A percentile compares a stretch with the other conserved stretches of the same genome.
These are phyloP conservation scores for Microcebus lehilahytsara DNA, from an alignment of 2,113 vertebrate genomes.

Conservation along the genomic window DNA sequence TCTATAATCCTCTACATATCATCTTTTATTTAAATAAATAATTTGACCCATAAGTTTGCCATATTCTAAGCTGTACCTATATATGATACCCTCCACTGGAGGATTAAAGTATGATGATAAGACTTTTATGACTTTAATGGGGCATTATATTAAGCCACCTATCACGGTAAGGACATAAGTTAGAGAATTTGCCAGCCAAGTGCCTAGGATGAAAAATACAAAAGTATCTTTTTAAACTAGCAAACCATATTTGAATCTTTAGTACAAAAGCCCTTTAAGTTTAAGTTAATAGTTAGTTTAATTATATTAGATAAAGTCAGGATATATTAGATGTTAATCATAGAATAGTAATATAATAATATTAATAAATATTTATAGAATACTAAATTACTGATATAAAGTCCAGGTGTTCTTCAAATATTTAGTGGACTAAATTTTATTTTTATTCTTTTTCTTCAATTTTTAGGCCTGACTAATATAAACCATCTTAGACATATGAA, in stretches of 20 bases:
- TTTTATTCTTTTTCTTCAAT: background rate
- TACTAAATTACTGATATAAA: slow-evolving; percentile 25
- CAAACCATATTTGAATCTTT: background rate
- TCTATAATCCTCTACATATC: background rate
- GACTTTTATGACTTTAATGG: background rate
- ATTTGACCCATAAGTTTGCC: background rate
- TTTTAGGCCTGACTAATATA: background rate
- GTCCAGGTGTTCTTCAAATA: background rate
- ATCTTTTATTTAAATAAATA: slow-evolving; percentile 20
- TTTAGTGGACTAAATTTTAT: background rate
- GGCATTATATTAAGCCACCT: background rate
- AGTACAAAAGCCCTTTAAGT: background rate
- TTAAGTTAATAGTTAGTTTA: background rate
- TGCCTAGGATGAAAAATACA: background rate
- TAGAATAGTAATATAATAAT: background rate
- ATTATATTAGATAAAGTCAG: background rate
- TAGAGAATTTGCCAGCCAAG: background rate
- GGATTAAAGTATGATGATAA: background rate
- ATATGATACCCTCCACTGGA: background rate
- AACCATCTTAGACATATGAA: background rate
- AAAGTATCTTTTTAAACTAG: background rate
- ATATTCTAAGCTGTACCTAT: background rate
- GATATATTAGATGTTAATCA: background rate
- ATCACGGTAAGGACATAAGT: background rate
- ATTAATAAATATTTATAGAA: background rate